A percentile compares a stretch with the other conserved stretches of the same genome.
These are phyloP conservation scores for Dendrocincla fuliginosa DNA, from an alignment of 2,797 vertebrate genomes.

Conservation along the genomic window DNA sequence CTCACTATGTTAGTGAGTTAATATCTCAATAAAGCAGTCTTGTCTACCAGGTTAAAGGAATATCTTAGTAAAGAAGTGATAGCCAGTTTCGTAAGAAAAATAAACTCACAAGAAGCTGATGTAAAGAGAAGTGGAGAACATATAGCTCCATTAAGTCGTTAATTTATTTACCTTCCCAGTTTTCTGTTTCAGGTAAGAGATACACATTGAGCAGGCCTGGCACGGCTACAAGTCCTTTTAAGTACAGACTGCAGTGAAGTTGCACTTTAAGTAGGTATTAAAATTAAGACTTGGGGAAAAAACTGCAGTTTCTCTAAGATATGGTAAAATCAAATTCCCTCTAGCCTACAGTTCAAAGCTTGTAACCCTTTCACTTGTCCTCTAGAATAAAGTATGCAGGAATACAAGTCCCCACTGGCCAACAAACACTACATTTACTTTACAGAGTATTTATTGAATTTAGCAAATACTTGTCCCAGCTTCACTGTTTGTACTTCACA, in stretches of 20 bases:
- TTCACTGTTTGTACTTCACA: not conserved
- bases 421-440: not conserved
- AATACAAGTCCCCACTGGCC: not conserved
- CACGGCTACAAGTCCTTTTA: not conserved
- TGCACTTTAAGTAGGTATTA: not conserved
- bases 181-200: not conserved
- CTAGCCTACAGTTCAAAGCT: not conserved
- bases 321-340: not conserved
- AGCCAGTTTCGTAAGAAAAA: not conserved
- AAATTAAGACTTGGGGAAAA: not conserved
- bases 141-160: rapidly evolving
- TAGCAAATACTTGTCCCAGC: not conserved
- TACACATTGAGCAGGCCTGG: not conserved
- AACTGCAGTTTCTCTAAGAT: not conserved
- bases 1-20: not conserved
- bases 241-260: not conserved
- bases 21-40: not conserved
- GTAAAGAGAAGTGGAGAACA: not conserved
- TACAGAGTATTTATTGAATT: not conserved
- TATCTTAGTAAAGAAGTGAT: not conserved
- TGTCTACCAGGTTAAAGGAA: not conserved
- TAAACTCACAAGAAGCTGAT: not conserved
- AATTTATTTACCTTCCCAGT: not conserved
- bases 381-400: not conserved
- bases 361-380: not conserved